Percentiles rank a stretch among this genome's conserved stretches.
These are phyloP conservation scores for Acanthisitta chloris DNA, from an alignment of 2,113 vertebrate genomes.

Conservation along the genomic window DNA sequence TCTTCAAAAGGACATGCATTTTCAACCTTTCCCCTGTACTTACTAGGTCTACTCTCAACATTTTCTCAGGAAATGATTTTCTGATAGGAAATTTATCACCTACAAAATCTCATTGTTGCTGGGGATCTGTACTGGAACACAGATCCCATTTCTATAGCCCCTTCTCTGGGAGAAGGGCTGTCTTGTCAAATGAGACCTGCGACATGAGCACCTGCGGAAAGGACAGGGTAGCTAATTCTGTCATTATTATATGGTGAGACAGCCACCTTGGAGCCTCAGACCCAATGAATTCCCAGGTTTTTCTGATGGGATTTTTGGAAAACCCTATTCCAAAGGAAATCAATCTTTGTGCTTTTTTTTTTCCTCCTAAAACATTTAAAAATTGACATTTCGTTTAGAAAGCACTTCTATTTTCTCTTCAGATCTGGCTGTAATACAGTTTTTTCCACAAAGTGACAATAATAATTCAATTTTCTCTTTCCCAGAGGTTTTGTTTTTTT, in stretches of 20 bases:
- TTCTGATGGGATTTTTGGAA: not conserved
- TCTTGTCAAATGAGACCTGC: not conserved
- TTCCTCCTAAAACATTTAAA: not conserved
- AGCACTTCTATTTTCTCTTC: not conserved
- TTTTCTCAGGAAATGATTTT: not conserved
- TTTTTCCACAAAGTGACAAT: not conserved
- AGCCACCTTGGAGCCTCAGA: not conserved
- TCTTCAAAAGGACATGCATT: not conserved
- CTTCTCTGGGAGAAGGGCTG: not conserved
- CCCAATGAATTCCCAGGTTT: not conserved
- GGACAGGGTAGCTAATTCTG: not conserved
- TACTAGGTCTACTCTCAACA: rapidly evolving
- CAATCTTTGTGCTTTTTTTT: not conserved
- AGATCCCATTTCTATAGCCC: not conserved
- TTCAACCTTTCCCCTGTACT: not conserved
- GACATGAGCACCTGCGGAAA: not conserved
- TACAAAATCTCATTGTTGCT: not conserved
- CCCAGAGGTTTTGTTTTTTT: not conserved
- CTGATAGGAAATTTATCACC: not conserved
- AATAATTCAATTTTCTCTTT: not conserved
- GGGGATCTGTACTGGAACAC: not conserved
- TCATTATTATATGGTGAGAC: not conserved
- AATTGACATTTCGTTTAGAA: not conserved
- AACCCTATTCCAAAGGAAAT: not conserved
- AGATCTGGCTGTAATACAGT: not conserved